These are phyloP conservation scores for Tenodera sinensis DNA, from an alignment of 2,888 invertebrate species.

Conservation along the genomic window DNA sequence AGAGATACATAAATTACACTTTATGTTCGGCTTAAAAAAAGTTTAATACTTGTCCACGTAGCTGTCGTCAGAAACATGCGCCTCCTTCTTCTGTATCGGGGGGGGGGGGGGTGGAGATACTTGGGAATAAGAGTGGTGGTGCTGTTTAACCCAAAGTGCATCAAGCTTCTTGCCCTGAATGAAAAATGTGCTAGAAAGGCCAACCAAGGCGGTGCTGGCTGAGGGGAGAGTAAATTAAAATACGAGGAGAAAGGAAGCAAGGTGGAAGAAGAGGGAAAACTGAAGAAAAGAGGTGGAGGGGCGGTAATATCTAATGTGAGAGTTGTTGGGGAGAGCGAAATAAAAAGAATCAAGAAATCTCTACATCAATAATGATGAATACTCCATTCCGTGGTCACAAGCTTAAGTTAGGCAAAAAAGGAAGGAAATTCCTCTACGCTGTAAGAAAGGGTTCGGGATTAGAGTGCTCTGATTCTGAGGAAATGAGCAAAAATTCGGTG, in stretches of 20 bases:
- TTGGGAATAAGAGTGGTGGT: conserved; percentile 12
- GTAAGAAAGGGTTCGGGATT: neutral
- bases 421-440: neutral
- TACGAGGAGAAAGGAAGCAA: neutral
- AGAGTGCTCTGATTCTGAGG: too few species aligned
- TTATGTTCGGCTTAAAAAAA: neutral
- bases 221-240: conserved; percentile 11
- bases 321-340: neutral
- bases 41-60: neutral
- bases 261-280: neutral
- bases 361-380: neutral
- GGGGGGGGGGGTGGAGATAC: neutral
- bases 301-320: neutral
- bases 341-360: neutral
- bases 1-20: neutral
- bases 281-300: neutral
- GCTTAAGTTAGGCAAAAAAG: neutral
- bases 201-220: neutral
- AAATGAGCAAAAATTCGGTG: too few species aligned
- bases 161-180: conserved; percentile 15
- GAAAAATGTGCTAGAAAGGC: conserved; percentile 15
- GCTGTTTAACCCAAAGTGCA: conserved; percentile 17
- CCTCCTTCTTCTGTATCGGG: neutral
- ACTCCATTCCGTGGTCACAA: neutral
- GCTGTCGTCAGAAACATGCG: neutral